Evolutionary conservation across 2,113 vertebrate species (phyloP).

Genomic region (Accipiter virgatus): DNA sequence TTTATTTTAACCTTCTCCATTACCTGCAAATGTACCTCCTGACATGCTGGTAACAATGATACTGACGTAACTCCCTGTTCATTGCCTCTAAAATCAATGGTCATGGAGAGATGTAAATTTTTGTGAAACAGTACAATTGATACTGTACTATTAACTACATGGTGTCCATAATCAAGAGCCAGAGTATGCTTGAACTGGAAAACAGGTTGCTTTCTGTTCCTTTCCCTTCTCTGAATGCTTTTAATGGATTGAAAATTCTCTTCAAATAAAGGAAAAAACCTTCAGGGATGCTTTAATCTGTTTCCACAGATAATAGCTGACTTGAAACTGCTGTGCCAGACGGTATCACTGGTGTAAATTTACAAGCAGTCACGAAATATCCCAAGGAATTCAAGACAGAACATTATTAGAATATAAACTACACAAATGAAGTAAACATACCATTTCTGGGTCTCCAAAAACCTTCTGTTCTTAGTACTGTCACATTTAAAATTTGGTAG

Average conservation of each 20-base stretch:
- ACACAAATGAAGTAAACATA: background rate
- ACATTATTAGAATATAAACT: constrained; percentile 31
- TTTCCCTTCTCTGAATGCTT: background rate
- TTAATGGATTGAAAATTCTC: background rate
- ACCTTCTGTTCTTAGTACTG: background rate
- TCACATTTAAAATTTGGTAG: background rate
- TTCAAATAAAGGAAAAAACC: background rate
- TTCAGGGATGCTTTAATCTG: constrained; percentile 8
- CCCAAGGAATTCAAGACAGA: background rate
- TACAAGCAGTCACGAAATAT: background rate
- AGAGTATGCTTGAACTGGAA: background rate
- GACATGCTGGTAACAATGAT: background rate
- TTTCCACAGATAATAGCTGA: background rate
- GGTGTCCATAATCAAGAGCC: background rate
- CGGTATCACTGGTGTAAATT: background rate
- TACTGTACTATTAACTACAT: background rate
- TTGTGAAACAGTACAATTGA: background rate
- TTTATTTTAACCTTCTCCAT: background rate
- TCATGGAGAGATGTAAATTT: background rate
- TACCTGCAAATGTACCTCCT: background rate
- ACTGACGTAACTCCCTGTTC: background rate
- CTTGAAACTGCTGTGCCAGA: constrained; percentile 6
- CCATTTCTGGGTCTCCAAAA: background rate
- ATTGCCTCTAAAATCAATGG: background rate
- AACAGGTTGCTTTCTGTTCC: background rate